A percentile compares a stretch with the other conserved stretches of the same genome.
These are phyloP conservation scores for Cryptus viduatorius DNA, from an alignment of 2,888 invertebrate species.

Conservation along the genomic window DNA sequence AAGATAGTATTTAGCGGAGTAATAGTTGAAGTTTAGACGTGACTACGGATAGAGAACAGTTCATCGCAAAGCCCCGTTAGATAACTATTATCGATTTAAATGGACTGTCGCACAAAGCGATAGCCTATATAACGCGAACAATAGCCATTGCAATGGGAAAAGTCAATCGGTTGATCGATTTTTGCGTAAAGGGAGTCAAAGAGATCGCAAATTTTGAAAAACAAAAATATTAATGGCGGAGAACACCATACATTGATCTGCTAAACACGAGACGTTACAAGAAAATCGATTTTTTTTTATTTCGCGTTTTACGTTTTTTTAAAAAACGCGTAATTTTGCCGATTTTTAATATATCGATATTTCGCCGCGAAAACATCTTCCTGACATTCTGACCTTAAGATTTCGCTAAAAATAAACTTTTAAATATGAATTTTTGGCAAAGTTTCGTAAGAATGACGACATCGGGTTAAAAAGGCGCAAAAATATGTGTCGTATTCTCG, in stretches of 20 bases:
- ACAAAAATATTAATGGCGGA: slow-evolving; percentile 26
- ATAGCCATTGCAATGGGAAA: slow-evolving; percentile 21
- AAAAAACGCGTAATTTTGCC: no score
- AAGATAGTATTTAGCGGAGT: neutral
- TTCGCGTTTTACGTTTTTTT: no score
- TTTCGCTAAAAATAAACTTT: no score
- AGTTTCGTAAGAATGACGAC: no score
- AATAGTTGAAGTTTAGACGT: neutral
- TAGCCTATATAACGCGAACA: slow-evolving; percentile 27
- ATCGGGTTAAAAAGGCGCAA: no score
- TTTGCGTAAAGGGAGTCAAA: neutral
- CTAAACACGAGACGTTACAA: no score
- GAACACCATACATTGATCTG: no score
- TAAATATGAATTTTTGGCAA: no score
- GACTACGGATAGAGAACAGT: slow-evolving; percentile 16
- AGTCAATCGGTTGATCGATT: slow-evolving; percentile 53
- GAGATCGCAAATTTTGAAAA: slow-evolving; percentile 31
- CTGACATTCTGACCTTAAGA: no score
- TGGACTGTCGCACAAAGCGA: slow-evolving; percentile 31
- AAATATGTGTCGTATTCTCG: neutral
- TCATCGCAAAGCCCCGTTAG: slow-evolving; percentile 27
- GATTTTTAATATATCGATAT: no score
- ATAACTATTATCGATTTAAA: slow-evolving; percentile 54
- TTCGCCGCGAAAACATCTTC: no score
- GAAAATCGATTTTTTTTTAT: no score